Percentiles rank a stretch among this genome's conserved stretches.
Evolutionary conservation across 1,140 invertebrate genomes (phyloP).

Genomic region (Drosophila kanapiae): DNA sequence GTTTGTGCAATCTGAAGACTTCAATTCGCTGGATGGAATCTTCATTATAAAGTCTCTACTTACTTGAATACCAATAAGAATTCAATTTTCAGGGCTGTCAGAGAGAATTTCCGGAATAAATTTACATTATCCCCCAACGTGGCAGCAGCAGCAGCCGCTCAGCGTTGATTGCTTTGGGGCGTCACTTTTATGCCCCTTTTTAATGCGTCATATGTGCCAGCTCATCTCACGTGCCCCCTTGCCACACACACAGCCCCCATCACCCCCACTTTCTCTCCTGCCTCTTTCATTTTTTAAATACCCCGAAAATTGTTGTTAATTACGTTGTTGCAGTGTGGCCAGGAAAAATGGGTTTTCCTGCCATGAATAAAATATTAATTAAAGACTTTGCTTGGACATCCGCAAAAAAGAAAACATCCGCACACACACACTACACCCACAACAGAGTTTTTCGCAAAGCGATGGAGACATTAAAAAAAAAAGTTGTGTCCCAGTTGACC

Average conservation of each 20-base stretch:
- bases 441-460: conserved; percentile 2
- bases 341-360: conserved; percentile 41
- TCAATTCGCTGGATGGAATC: not conserved
- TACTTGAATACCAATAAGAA: conserved; percentile 27
- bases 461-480: conserved; percentile 22
- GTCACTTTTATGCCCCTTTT: conserved; percentile 32
- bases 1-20: conserved; percentile 22
- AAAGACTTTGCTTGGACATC: conserved; percentile 63
- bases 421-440: conserved; percentile 1
- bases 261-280: too few relatives aligned
- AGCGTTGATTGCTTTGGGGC: conserved; percentile 47
- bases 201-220: conserved; percentile 62
- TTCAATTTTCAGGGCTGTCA: conserved; percentile 57
- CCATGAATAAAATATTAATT: conserved; percentile 81
- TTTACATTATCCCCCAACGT: conserved; percentile 55
- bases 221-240: conserved; percentile 6
- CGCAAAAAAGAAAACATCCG: conserved; percentile 13
- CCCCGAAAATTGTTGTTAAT: conserved; percentile 74
- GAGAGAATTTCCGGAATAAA: conserved; percentile 50
- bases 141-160: not conserved
- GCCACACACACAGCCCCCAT: not conserved
- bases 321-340: conserved; percentile 58
- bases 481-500: conserved; percentile 34
- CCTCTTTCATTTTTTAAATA: conserved; percentile 50
- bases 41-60: not conserved